phyloP scores from a whole-genome alignment of 2,797 vertebrate species.

The Euphonia xanthogaster region DNA sequence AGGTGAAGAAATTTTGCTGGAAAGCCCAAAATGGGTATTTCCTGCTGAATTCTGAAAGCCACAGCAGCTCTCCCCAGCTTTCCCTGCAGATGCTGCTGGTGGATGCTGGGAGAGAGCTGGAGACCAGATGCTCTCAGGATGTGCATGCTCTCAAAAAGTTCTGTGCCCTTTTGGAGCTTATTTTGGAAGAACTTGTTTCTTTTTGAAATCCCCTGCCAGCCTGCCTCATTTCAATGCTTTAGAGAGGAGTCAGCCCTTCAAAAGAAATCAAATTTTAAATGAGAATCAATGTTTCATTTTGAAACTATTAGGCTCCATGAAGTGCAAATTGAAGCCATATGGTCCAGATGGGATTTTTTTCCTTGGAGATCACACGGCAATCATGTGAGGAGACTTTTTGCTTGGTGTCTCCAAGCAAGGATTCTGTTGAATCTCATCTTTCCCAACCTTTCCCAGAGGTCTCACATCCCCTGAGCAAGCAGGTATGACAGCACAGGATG shows the following conservation, averaged over 20 bases:
- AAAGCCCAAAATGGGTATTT: background rate
- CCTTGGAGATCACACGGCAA: background rate
- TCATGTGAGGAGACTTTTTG: background rate
- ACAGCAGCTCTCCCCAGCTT: background rate
- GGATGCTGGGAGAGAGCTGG: background rate
- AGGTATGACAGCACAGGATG: background rate
- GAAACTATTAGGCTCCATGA: background rate
- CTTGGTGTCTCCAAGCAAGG: background rate
- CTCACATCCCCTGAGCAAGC: accelerated
- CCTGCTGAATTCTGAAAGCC: background rate
- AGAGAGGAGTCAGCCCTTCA: background rate
- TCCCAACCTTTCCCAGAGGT: background rate
- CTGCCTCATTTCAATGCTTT: background rate
- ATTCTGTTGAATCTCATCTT: background rate
- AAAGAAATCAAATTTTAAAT: background rate
- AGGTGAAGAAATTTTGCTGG: background rate
- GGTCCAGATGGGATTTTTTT: background rate
- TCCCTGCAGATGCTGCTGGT: background rate
- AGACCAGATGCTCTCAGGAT: background rate
- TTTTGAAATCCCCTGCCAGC: background rate
- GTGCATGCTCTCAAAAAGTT: background rate
- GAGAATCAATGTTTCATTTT: background rate
- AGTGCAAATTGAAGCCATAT: background rate
- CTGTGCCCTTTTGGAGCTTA: background rate
- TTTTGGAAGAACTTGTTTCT: background rate